Evolutionary conservation across 2,888 invertebrate species (phyloP).

Genomic region (Argyra leucocephala): DNA sequence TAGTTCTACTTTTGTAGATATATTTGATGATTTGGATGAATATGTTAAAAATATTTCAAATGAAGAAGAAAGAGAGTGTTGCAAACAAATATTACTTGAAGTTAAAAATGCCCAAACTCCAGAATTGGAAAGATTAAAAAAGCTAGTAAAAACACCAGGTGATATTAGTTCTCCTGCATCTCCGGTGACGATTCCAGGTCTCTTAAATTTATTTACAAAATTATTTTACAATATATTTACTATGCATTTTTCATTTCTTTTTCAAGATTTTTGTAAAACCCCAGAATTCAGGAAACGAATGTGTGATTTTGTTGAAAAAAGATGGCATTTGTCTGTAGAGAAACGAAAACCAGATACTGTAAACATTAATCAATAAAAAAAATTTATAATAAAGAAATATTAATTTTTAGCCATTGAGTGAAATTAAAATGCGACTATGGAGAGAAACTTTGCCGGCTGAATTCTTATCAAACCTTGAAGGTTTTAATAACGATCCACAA

Average conservation of each 20-base stretch:
- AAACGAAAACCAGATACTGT: slow-evolving; percentile 35
- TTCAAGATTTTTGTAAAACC: slow-evolving; percentile 39
- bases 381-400: background rate
- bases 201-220: background rate
- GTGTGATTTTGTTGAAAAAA: slow-evolving; percentile 39
- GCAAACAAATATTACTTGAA: slow-evolving; percentile 36
- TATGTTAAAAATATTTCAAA: slow-evolving; percentile 34
- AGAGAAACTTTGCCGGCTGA: slow-evolving; percentile 11
- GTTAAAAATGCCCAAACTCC: slow-evolving; percentile 39
- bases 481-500: background rate
- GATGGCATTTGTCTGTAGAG: slow-evolving; percentile 38
- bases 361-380: background rate
- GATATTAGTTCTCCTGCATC: slow-evolving; percentile 19
- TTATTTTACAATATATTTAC: background rate
- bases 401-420: slow-evolving; percentile 18
- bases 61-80: slow-evolving; percentile 34
- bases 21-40: slow-evolving; percentile 32
- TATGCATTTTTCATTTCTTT: slow-evolving; percentile 28
- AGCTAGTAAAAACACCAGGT: slow-evolving; percentile 38
- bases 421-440: slow-evolving; percentile 18
- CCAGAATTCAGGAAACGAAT: slow-evolving; percentile 39
- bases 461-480: background rate
- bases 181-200: background rate
- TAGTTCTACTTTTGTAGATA: slow-evolving; percentile 12
- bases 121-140: slow-evolving; percentile 36